Percentiles rank a stretch among this genome's conserved stretches.
Evolutionary conservation across 2,113 vertebrate species (phyloP).

Genomic region (Australoheros scitulus): DNA sequence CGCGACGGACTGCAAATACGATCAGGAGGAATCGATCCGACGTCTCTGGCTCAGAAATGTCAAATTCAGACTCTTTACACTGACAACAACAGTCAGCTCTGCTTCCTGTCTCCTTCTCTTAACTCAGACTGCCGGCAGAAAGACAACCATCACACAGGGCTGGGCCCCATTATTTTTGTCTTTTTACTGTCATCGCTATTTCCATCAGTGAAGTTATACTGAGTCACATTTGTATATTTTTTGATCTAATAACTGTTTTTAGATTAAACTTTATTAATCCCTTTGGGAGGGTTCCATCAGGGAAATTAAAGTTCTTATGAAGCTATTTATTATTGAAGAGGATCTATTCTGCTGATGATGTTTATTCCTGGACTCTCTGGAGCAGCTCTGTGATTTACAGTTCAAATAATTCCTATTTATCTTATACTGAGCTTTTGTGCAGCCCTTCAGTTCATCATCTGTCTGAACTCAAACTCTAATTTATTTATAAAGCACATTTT

Average conservation of each 20-base stretch:
- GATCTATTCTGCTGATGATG: not conserved
- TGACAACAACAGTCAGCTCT: not conserved
- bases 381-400: no score
- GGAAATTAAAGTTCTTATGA: no score
- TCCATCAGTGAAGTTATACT: not conserved
- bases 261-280: no score
- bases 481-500: no score
- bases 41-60: not conserved
- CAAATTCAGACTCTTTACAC: not conserved
- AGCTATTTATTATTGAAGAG: not conserved
- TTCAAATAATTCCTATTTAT: no score
- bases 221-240: not conserved
- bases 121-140: not conserved
- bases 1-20: not conserved
- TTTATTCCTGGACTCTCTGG: fast-evolving
- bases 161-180: not conserved
- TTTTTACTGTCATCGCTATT: not conserved
- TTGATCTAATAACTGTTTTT: not conserved
- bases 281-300: no score
- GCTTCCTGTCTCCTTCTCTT: not conserved
- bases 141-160: not conserved
- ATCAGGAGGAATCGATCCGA: not conserved
- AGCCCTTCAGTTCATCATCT: no score
- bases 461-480: no score
- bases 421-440: no score